These are phyloP conservation scores for Sinopyrophorus schimmeli DNA, from an alignment of 2,888 invertebrate genomes.

Conservation along the genomic window DNA sequence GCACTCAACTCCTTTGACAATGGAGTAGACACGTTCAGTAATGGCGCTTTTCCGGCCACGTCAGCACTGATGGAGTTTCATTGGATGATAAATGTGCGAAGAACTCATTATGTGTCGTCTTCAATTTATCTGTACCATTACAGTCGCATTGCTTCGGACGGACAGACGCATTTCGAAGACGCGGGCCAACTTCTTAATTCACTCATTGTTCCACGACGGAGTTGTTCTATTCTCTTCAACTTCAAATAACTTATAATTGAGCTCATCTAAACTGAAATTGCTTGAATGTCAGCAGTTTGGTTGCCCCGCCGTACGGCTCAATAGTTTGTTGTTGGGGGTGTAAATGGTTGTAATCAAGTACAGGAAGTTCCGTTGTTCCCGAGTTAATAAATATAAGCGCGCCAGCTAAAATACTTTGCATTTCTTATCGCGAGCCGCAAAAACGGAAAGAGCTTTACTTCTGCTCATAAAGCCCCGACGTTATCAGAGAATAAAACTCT, in stretches of 20 bases:
- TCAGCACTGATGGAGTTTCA: slow-evolving; percentile 50
- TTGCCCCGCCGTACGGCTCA: slow-evolving; percentile 17
- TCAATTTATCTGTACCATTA: slow-evolving; percentile 41
- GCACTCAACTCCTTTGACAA: slow-evolving; percentile 42
- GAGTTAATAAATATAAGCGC: slow-evolving; percentile 24
- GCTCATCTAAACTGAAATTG: slow-evolving; percentile 26
- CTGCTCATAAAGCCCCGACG: slow-evolving; percentile 38
- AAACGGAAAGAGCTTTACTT: slow-evolving; percentile 23
- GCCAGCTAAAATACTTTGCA: slow-evolving; percentile 16
- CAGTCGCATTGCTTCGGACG: slow-evolving; percentile 22
- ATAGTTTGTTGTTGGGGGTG: slow-evolving; percentile 22
- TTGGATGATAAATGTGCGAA: slow-evolving; percentile 53
- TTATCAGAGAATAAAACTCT: slow-evolving; percentile 42
- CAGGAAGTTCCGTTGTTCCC: slow-evolving; percentile 24
- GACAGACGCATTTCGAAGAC: slow-evolving; percentile 22
- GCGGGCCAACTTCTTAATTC: slow-evolving; percentile 31
- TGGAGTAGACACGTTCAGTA: slow-evolving; percentile 51
- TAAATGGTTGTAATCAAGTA: slow-evolving; percentile 25
- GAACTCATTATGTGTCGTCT: slow-evolving; percentile 49
- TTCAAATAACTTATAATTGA: slow-evolving; percentile 30
- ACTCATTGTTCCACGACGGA: slow-evolving; percentile 23
- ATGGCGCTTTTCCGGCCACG: slow-evolving; percentile 53
- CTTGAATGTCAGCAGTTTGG: slow-evolving; percentile 24
- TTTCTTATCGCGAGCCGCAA: slow-evolving; percentile 22
- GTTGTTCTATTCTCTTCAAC: slow-evolving; percentile 21